phyloP scores from a whole-genome alignment of 2,797 vertebrate species.

The Clamator glandarius region DNA sequence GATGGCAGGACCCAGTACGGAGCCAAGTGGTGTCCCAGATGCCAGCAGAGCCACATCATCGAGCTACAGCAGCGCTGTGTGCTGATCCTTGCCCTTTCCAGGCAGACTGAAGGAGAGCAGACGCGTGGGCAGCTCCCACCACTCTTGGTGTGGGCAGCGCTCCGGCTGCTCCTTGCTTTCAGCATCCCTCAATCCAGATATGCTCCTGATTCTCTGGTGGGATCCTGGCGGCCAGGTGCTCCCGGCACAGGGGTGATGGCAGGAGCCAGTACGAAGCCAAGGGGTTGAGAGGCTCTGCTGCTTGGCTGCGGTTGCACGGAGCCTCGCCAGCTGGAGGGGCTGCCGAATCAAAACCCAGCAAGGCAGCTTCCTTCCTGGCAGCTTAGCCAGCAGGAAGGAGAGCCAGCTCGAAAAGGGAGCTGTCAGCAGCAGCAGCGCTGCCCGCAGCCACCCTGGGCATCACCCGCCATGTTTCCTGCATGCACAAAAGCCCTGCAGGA shows the following conservation, averaged over 20 bases:
- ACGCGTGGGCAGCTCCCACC: neutral
- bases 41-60: neutral
- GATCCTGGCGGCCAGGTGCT: fast-evolving
- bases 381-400: conserved; percentile 6
- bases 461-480: neutral
- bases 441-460: neutral
- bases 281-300: neutral
- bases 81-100: neutral
- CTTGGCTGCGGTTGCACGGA: fast-evolving
- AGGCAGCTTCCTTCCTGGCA: conserved; percentile 35
- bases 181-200: neutral
- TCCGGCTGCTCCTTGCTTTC: too few species aligned
- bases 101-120: neutral
- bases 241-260: fast-evolving
- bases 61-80: fast-evolving
- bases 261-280: fast-evolving
- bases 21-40: neutral
- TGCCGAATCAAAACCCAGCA: neutral
- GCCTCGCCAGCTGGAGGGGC: neutral
- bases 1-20: too few species aligned
- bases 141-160: neutral
- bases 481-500: neutral
- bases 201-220: fast-evolving
- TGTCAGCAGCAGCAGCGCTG: neutral
- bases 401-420: neutral